These are phyloP conservation scores for Drosophila melanosoma DNA, from an alignment of 2,888 invertebrate genomes.

Conservation along the genomic window DNA sequence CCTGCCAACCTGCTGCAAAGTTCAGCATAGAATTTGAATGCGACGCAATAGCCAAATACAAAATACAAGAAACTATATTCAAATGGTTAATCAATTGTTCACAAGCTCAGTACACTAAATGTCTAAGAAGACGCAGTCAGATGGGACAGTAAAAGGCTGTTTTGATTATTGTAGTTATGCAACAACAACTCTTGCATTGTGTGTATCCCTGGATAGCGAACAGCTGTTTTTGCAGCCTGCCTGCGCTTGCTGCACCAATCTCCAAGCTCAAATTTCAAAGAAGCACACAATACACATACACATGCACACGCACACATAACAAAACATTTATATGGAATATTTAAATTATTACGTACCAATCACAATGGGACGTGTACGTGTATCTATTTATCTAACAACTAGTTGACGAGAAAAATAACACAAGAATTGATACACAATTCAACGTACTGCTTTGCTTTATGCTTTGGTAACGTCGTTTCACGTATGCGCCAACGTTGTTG, in stretches of 20 bases:
- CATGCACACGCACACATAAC: conserved; percentile 2
- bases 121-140: background rate
- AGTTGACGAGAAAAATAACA: conserved; percentile 50
- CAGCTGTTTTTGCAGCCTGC: conserved; percentile 60
- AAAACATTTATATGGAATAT: background rate
- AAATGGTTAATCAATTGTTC: conserved; percentile 3
- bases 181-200: conserved; percentile 47
- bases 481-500: conserved; percentile 54
- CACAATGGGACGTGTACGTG: conserved; percentile 43
- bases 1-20: conserved; percentile 47
- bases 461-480: conserved; percentile 63
- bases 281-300: conserved; percentile 14
- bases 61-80: background rate
- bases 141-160: background rate
- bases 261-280: conserved; percentile 55
- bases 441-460: conserved; percentile 46
- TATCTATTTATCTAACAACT: conserved; percentile 19
- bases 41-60: conserved; percentile 51
- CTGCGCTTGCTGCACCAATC: conserved; percentile 32
- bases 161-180: conserved; percentile 46
- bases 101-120: background rate
- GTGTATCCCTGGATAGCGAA: conserved; percentile 53
- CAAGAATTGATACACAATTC: conserved; percentile 64
- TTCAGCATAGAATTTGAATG: conserved; percentile 29
- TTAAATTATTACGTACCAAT: conserved; percentile 55